Percentiles rank a stretch among this genome's conserved stretches.
Evolutionary conservation across 1,140 invertebrate species (phyloP).

Genomic region (Drosophila nigromelanica): DNA sequence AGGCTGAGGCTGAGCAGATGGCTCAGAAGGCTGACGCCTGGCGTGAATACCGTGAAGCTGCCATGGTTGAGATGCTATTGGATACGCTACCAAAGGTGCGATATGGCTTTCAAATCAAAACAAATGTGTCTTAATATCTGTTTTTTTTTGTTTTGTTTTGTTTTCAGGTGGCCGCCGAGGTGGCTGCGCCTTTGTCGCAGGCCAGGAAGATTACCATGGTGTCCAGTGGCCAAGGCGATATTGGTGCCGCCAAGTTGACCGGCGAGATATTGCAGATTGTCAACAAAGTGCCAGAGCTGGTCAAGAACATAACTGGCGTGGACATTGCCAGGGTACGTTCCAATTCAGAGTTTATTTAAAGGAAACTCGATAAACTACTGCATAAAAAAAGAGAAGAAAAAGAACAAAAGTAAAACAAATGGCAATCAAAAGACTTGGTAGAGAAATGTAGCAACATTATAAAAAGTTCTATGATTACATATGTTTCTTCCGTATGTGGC

Average conservation of each 20-base stretch:
- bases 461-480: slow-evolving; percentile 32
- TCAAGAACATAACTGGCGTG: slow-evolving; percentile 95
- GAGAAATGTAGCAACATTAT: slow-evolving; percentile 55
- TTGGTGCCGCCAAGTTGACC: slow-evolving; percentile 96
- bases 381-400: slow-evolving; percentile 23
- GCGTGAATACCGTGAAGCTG: slow-evolving; percentile 97
- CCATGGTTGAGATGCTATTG: slow-evolving; percentile 98
- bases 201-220: slow-evolving; percentile 98
- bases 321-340: slow-evolving; percentile 92
- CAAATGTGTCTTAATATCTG: slow-evolving; percentile 14
- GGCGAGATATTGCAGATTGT: slow-evolving; percentile 97
- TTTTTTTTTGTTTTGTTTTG: no score
- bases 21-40: slow-evolving; percentile 98
- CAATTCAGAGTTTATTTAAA: slow-evolving; percentile 83
- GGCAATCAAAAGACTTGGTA: slow-evolving; percentile 81
- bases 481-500: slow-evolving; percentile 32
- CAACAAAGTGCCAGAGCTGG: slow-evolving; percentile 93
- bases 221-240: slow-evolving; percentile 94
- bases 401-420: slow-evolving; percentile 59
- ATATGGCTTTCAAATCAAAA: neutral
- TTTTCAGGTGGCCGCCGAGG: slow-evolving; percentile 95
- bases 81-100: slow-evolving; percentile 97
- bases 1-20: slow-evolving; percentile 98
- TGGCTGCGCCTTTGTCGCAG: slow-evolving; percentile 96
- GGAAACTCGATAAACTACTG: slow-evolving; percentile 16